Conservation (phyloP, 92 coral and sea anemone genomes). For the Phymanthus crucifer region DNA sequence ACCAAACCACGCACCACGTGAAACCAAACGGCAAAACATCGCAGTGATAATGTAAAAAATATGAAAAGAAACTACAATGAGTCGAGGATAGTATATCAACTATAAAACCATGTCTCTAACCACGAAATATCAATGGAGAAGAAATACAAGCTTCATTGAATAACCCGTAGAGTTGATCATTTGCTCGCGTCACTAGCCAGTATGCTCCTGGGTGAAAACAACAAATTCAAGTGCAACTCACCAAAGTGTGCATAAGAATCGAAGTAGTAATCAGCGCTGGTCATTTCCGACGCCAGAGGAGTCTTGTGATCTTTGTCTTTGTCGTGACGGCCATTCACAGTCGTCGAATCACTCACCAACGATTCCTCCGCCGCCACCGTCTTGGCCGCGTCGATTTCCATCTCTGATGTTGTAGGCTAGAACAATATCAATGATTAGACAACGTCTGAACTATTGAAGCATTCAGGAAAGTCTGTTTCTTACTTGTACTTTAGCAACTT, state of each 20-base stretch:
- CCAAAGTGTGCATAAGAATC: conserved; percentile 99
- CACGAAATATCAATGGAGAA: background rate
- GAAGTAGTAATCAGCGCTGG: conserved; percentile 97
- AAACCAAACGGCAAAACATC: background rate
- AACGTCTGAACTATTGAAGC: background rate
- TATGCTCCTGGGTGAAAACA: background rate
- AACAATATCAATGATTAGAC: background rate
- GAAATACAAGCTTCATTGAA: too few relatives aligned
- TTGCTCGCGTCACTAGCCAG: too few relatives aligned
- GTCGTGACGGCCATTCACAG: conserved; percentile 25
- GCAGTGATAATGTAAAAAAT: background rate
- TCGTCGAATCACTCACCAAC: conserved; percentile 17
- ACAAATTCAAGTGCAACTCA: conserved; percentile 32
- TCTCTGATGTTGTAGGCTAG: conserved; percentile 61
- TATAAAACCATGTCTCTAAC: background rate
- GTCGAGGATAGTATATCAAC: background rate
- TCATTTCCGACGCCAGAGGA: conserved; percentile 81
- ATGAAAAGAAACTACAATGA: background rate
- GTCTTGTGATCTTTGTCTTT: conserved; percentile 16
- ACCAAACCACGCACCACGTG: background rate
- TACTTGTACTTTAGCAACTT: conserved; percentile 91
- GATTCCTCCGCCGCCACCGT: conserved; percentile 39
- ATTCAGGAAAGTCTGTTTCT: background rate
- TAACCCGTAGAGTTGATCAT: too few relatives aligned
- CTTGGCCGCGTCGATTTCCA: conserved; percentile 67